phyloP scores from a whole-genome alignment of 2,888 invertebrate genomes.

The Cephus spinipes region DNA sequence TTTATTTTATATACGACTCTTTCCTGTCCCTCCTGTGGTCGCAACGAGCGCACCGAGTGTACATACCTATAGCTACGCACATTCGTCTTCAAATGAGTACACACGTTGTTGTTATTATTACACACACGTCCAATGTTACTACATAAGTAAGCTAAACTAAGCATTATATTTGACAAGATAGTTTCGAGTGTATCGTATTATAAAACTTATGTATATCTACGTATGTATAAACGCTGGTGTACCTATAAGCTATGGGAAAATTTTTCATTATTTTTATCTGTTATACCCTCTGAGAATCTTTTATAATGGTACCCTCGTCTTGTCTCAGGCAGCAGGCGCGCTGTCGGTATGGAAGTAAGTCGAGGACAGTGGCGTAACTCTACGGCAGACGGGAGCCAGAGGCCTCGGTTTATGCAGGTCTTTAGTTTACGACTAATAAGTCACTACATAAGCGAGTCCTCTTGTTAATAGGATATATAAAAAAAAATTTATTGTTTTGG shows the following conservation, averaged over 20 bases:
- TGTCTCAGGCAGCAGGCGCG: not conserved
- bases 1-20: not conserved
- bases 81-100: slow-evolving; percentile 13
- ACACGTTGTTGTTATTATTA: slow-evolving; percentile 26
- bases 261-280: not conserved
- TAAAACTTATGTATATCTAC: slow-evolving; percentile 1
- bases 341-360: not conserved
- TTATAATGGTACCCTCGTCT: not conserved
- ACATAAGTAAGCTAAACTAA: slow-evolving; percentile 40
- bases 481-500: not conserved
- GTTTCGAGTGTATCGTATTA: not conserved
- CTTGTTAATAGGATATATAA: not conserved
- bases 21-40: not conserved
- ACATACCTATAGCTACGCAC: not conserved
- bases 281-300: not conserved
- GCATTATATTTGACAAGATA: slow-evolving; percentile 38
- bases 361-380: not conserved
- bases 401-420: not conserved
- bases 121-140: slow-evolving; percentile 39
- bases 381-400: not conserved
- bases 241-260: not conserved
- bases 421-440: not conserved
- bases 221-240: slow-evolving; percentile 6
- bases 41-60: not conserved
- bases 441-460: not conserved